Evolutionary conservation across 2,888 invertebrate species (phyloP).

Genomic region (Hermaeophaga mercurialis): DNA sequence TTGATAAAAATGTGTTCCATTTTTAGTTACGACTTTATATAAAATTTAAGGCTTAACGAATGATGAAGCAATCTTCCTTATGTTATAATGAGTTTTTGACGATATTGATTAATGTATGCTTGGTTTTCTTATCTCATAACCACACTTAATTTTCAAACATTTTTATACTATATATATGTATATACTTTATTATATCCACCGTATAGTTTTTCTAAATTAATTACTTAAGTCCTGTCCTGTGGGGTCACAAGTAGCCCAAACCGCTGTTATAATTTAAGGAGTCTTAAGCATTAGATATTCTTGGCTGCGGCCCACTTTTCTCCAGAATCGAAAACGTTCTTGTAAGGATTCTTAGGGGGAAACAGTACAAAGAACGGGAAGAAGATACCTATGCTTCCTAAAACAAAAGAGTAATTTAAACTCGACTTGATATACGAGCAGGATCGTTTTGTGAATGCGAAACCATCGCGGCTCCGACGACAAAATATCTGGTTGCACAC

Average conservation of each 20-base stretch:
- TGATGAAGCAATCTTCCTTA: no score
- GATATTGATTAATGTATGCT: no score
- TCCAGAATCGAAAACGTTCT: neutral
- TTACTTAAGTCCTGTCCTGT: neutral
- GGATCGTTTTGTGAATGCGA: constrained; percentile 4
- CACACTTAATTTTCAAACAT: no score
- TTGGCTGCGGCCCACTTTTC: constrained; percentile 7
- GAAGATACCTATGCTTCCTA: constrained; percentile 7
- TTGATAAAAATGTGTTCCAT: no score
- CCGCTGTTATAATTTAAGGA: constrained; percentile 7
- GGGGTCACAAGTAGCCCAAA: constrained; percentile 2
- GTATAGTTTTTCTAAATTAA: no score
- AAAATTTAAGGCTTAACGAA: no score
- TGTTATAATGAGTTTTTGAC: no score
- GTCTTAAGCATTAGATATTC: constrained; percentile 10
- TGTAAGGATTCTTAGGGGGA: constrained; percentile 2
- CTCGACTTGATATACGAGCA: constrained; percentile 6
- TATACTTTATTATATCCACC: no score
- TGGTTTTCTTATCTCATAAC: no score
- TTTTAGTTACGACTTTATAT: no score
- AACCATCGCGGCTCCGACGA: neutral
- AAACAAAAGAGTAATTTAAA: constrained; percentile 13
- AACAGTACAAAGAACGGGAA: constrained; percentile 1
- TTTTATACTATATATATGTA: no score
- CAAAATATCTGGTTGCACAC: neutral